phyloP scores from a whole-genome alignment of 2,888 invertebrate genomes.

The Microplitis manilae region DNA sequence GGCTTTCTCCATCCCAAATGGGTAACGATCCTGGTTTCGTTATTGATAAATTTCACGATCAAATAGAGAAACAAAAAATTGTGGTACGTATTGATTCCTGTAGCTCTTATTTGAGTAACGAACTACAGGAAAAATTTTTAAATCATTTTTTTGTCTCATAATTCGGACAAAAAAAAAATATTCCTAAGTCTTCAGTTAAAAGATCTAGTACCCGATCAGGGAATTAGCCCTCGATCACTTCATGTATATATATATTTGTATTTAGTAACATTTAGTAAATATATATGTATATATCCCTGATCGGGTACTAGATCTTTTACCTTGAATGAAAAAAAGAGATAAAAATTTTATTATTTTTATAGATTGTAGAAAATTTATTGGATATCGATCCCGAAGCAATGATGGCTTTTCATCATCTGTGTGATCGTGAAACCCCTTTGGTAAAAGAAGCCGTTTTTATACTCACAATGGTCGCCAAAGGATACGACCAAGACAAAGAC shows the following conservation, averaged over 20 bases:
- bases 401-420: constrained; percentile 75
- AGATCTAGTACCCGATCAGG: no score
- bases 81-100: constrained; percentile 56
- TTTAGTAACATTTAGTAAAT: no score
- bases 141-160: no score
- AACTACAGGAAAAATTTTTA: no score
- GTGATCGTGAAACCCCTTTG: constrained; percentile 74
- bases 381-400: constrained; percentile 59
- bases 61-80: constrained; percentile 53
- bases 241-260: no score
- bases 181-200: no score
- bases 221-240: no score
- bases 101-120: neutral
- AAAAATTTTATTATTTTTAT: constrained; percentile 39
- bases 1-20: constrained; percentile 68
- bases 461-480: constrained; percentile 69
- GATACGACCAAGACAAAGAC: constrained; percentile 48
- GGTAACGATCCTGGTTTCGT: constrained; percentile 66
- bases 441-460: constrained; percentile 70
- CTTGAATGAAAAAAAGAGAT: neutral
- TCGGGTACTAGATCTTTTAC: no score
- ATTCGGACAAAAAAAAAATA: no score
- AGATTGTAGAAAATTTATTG: constrained; percentile 64
- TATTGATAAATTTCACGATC: constrained; percentile 56
- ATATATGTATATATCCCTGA: no score